Base-by-base conservation (phyloP, 2,113 vertebrate species). In the Psettodes erumei region DNA sequence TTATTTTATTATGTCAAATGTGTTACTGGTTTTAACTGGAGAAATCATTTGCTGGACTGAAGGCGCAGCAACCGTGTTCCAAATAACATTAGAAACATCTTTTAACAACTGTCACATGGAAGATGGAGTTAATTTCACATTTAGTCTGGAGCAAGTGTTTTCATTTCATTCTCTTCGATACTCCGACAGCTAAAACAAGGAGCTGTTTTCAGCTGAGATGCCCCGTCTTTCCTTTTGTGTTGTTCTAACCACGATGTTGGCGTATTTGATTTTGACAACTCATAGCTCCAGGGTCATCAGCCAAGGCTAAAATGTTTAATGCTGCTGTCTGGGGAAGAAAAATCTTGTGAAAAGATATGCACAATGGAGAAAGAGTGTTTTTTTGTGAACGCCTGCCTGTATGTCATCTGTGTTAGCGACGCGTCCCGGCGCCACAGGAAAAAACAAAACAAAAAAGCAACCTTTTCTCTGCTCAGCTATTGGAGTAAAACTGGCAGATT, bases 341-440 rank as follows among this genome's bases (percentile, higher is more conserved):
- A 79, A 71, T 63, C 30, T 30, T 58, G 47, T 89, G 69, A 88
- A 88, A 82, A 70, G 58, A 74, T 61, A 55, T 68, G 56, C 79
- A 79, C 77, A 81, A 81, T 85, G 38, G 59, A 72, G 51, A 81
- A 79, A 66, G 79, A 81, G 71, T 75, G 75, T 86, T 75, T 83
- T 84, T 83, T 32, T 83, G 38, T 63, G 60, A 64, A 62, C 12
- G n/a, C 38, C 50, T 76, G 61, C 74, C 66, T 67, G 68, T 40
- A 53, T 73, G 40, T 85, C 69, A 64, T 61, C 77, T 79, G 55
- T 75, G 42, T 85, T 76, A 72, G 59, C 38, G 27, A 75, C 75
- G 74, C 59, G 55, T 75, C 53, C 58, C 63, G 53, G 73, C 27
- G 68, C 42, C 47, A 37, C 35, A 61, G 28, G 59, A 42, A 78